Percentiles rank a stretch among this genome's conserved stretches.
These are phyloP conservation scores for Merops nubicus DNA, from an alignment of 2,113 vertebrate genomes.

Conservation along the genomic window DNA sequence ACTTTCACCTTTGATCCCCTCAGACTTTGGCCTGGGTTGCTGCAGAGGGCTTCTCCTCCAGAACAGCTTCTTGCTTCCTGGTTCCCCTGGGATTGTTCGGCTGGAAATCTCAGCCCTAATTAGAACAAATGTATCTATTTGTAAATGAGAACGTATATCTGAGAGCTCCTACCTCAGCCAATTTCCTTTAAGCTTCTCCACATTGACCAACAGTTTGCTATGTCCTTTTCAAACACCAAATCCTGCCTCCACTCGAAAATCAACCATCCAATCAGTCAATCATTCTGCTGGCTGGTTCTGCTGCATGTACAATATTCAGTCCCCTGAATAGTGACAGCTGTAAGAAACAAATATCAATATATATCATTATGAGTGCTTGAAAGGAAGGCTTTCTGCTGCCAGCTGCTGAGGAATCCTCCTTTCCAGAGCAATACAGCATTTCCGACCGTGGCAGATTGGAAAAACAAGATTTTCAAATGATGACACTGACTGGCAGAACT, in stretches of 20 bases:
- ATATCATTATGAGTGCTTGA: not conserved
- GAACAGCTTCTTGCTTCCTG: not conserved
- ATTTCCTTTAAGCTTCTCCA: slow-evolving; percentile 4
- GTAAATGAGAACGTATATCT: not conserved
- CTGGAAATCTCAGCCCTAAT: slow-evolving; percentile 2
- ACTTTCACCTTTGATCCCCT: slow-evolving; percentile 20
- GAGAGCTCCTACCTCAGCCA: not conserved
- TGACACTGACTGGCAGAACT: not conserved
- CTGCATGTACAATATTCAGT: not conserved
- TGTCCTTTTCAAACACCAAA: not conserved
- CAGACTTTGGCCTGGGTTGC: not conserved
- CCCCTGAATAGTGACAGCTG: not conserved
- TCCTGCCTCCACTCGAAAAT: not conserved
- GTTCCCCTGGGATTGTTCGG: not conserved
- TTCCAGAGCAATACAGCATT: not conserved
- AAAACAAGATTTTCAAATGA: not conserved
- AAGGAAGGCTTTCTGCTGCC: not conserved
- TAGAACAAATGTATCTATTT: not conserved
- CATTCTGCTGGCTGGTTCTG: not conserved
- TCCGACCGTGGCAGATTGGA: not conserved
- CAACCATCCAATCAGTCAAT: not conserved
- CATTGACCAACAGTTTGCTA: not conserved
- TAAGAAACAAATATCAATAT: slow-evolving; percentile 1
- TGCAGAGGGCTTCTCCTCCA: not conserved
- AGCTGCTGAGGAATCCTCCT: not conserved